Evolutionary conservation across 2,888 invertebrate species (phyloP).

Genomic region (Carcina quercana): DNA sequence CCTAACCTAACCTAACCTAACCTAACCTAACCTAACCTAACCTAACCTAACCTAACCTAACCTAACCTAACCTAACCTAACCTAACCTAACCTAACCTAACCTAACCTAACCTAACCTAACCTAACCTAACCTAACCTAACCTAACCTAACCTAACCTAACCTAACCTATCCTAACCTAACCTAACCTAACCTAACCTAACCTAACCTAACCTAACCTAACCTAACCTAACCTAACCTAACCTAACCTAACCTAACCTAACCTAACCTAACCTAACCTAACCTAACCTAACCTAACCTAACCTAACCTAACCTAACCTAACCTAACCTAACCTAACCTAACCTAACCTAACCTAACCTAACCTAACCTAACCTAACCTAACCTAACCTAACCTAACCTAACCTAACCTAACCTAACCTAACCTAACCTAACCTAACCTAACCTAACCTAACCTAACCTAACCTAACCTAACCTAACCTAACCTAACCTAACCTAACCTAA

Average conservation of each 20-base stretch:
- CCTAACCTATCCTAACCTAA: constrained; percentile 11
- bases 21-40: constrained; percentile 4
- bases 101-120: constrained; percentile 10
- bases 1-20: not conserved
- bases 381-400: constrained; percentile 13
- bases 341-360: constrained; percentile 10
- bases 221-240: constrained; percentile 11
- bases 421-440: constrained; percentile 15
- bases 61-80: not conserved
- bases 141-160: constrained; percentile 15
- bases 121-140: constrained; percentile 12
- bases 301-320: constrained; percentile 15
- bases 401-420: constrained; percentile 11
- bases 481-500: constrained; percentile 17
- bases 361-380: constrained; percentile 12
- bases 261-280: too few species aligned
- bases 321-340: constrained; percentile 13
- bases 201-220: constrained; percentile 11
- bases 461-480: constrained; percentile 17
- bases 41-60: constrained; percentile 8
- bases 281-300: constrained; percentile 17
- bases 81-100: constrained; percentile 4
- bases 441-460: constrained; percentile 16
- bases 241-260: constrained; percentile 12
- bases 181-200: constrained; percentile 15